Evolutionary conservation across 2,888 invertebrate species (phyloP).

Genomic region (Pristionchus entomophagus): DNA sequence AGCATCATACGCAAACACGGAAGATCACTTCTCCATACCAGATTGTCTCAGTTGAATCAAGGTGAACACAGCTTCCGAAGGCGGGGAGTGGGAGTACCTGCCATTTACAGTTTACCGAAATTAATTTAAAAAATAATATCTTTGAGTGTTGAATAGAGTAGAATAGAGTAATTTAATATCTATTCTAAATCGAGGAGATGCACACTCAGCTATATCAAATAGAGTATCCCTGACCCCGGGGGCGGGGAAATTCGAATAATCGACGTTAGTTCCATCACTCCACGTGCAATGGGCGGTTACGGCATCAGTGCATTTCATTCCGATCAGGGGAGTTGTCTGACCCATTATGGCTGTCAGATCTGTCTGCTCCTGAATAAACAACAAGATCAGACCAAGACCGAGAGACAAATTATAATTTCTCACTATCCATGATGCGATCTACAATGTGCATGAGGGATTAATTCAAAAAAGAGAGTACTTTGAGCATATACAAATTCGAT

Average conservation of each 20-base stretch:
- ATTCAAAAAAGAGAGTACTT: too few relatives aligned
- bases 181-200: too few relatives aligned
- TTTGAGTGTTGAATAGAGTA: neutral
- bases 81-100: neutral
- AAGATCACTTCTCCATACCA: neutral
- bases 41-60: neutral
- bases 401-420: too few relatives aligned
- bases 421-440: too few relatives aligned
- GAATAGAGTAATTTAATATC: neutral
- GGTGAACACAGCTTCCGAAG: slow-evolving; percentile 7
- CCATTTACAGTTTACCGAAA: neutral
- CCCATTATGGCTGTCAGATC: neutral
- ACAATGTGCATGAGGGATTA: too few relatives aligned
- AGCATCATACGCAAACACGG: too few relatives aligned
- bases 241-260: slow-evolving; percentile 30
- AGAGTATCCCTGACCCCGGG: neutral
- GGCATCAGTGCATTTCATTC: neutral
- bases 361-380: neutral
- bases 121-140: neutral
- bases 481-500: too few relatives aligned
- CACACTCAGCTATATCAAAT: neutral
- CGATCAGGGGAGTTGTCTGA: neutral
- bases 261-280: neutral
- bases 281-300: neutral
- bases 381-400: too few relatives aligned